Conservation (phyloP, 2,797 vertebrate genomes). For the Onychomys arenicola region DNA sequence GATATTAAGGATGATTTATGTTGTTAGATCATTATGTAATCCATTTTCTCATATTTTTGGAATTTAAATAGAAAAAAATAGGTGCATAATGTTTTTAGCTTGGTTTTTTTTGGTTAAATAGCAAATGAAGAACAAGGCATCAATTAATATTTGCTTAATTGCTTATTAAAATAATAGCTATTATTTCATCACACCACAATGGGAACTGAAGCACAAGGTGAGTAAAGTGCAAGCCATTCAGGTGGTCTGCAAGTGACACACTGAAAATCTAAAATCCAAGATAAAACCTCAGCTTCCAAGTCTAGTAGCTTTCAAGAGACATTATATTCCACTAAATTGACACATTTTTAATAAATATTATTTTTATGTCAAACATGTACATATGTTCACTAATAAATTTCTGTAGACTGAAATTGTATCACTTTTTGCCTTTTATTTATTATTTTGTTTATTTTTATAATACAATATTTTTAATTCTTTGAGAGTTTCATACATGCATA, state of each 20-base stretch:
- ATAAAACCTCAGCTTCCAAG: conserved; percentile 24
- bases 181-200: conserved; percentile 55
- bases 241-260: not conserved
- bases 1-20: conserved; percentile 37
- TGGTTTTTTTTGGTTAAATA: conserved; percentile 29
- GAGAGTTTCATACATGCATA: not conserved
- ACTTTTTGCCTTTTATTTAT: not conserved
- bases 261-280: conserved; percentile 1
- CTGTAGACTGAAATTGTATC: not conserved
- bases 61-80: conserved; percentile 42
- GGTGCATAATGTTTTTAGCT: conserved; percentile 17
- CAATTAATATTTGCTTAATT: not conserved
- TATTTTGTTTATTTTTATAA: not conserved
- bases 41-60: conserved; percentile 58
- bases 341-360: conserved; percentile 16
- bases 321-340: conserved; percentile 54
- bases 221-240: not conserved
- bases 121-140: not conserved
- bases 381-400: conserved; percentile 42
- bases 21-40: conserved; percentile 65
- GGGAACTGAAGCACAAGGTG: conserved; percentile 48
- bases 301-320: conserved; percentile 32
- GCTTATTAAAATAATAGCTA: not conserved
- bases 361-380: conserved; percentile 28
- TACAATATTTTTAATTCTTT: not conserved